These are phyloP conservation scores for Eudasyphora cyanicolor DNA, from an alignment of 2,888 invertebrate species.

Conservation along the genomic window DNA sequence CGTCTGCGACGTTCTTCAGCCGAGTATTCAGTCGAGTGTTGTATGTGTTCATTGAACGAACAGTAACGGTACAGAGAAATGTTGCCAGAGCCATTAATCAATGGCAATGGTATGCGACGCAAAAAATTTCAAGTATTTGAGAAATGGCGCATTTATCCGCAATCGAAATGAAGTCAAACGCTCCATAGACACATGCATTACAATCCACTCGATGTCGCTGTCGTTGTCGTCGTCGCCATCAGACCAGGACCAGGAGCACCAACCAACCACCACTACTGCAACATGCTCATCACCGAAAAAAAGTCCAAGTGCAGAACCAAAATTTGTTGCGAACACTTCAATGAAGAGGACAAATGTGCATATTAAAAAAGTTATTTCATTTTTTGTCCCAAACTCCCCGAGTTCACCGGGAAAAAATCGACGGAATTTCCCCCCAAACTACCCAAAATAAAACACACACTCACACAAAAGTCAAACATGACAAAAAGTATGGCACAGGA, in stretches of 20 bases:
- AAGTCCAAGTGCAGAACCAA: neutral
- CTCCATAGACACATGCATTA: constrained; percentile 34
- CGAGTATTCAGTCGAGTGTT: neutral
- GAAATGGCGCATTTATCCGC: constrained; percentile 64
- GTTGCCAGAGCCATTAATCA: constrained; percentile 73
- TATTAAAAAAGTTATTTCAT: constrained; percentile 20
- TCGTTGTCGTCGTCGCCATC: neutral
- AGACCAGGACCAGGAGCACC: neutral
- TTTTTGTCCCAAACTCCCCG: neutral
- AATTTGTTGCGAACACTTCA: neutral
- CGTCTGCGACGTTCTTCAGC: neutral
- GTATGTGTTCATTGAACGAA: constrained; percentile 27
- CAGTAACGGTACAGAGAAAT: constrained; percentile 26
- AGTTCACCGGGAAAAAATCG: neutral
- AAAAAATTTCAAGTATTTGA: constrained; percentile 57
- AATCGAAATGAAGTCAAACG: constrained; percentile 63
- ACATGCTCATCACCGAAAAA: neutral
- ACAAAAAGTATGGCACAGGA: neutral
- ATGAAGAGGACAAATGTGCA: constrained; percentile 29
- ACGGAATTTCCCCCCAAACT: neutral
- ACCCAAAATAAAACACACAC: neutral
- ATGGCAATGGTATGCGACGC: constrained; percentile 68
- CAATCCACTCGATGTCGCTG: constrained; percentile 3
- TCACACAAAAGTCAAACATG: neutral
- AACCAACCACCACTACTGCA: neutral